phyloP scores from a whole-genome alignment of 2,797 vertebrate species.

The Zenarchopterus dispar region DNA sequence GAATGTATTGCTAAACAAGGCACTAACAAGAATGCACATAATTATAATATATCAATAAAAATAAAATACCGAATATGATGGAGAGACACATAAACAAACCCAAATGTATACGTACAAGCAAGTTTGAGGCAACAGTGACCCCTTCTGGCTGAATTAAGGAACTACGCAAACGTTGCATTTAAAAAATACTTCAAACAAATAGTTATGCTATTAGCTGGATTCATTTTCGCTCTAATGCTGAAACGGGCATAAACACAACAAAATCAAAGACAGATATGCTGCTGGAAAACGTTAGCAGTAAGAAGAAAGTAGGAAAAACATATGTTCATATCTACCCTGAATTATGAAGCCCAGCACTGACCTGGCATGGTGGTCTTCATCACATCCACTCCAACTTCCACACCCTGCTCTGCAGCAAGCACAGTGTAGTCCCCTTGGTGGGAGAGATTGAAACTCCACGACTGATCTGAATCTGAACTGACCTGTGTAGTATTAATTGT shows the following conservation, averaged over 20 bases:
- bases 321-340: not conserved
- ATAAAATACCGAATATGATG: constrained; percentile 16
- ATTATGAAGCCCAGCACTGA: constrained; percentile 55
- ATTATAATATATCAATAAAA: too few species aligned
- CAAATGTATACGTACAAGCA: constrained; percentile 10
- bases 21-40: too few species aligned
- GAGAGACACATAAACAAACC: not conserved
- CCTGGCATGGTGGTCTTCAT: constrained; percentile 95
- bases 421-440: constrained; percentile 96
- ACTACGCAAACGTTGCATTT: constrained; percentile 7
- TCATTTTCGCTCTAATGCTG: too few species aligned
- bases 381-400: constrained; percentile 92
- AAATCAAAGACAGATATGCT: too few species aligned
- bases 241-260: too few species aligned
- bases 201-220: too few species aligned
- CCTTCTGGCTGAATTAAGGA: constrained; percentile 72
- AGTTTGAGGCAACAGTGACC: constrained; percentile 74
- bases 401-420: constrained; percentile 89
- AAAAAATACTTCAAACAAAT: not conserved
- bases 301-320: not conserved
- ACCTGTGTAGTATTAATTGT: constrained; percentile 33
- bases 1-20: too few species aligned
- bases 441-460: constrained; percentile 93
- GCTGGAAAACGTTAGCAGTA: not conserved
- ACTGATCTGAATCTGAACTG: constrained; percentile 23